A percentile compares a stretch with the other conserved stretches of the same genome.
Evolutionary conservation across 1,140 invertebrate genomes (phyloP).

Genomic region (Monochamus saltuarius): DNA sequence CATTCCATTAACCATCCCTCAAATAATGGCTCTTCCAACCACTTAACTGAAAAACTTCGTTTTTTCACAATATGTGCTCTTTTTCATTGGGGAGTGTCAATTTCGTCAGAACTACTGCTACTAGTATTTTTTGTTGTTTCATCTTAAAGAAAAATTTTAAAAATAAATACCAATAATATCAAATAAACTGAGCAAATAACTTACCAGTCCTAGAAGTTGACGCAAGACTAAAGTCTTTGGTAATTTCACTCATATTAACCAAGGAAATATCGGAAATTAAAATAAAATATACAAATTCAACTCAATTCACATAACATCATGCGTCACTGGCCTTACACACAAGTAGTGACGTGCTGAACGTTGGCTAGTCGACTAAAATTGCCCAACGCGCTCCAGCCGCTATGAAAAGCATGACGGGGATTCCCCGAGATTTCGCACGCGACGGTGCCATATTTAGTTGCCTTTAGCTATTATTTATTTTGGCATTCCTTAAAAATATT

Average conservation of each 20-base stretch:
- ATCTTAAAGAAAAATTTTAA: slow-evolving; percentile 4
- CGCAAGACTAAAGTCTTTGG: slow-evolving; percentile 4
- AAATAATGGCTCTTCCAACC: slow-evolving; percentile 5
- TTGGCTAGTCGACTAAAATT: slow-evolving; percentile 6
- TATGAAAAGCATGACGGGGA: slow-evolving; percentile 5
- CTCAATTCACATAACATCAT: slow-evolving; percentile 6
- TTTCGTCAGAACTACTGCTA: slow-evolving; percentile 3
- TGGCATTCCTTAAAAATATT: slow-evolving; percentile 3
- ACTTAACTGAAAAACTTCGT: slow-evolving; percentile 5
- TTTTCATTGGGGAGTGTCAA: not conserved
- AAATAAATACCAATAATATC: not conserved
- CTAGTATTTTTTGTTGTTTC: slow-evolving; percentile 1
- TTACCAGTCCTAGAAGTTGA: slow-evolving; percentile 2
- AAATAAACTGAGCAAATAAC: slow-evolving; percentile 2
- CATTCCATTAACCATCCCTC: not conserved
- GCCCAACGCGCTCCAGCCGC: slow-evolving; percentile 1
- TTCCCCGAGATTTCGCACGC: slow-evolving; percentile 2
- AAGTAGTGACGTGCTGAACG: slow-evolving; percentile 3
- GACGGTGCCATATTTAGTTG: slow-evolving; percentile 4
- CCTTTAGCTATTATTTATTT: slow-evolving; percentile 4
- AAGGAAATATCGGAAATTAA: slow-evolving; percentile 6
- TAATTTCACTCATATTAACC: slow-evolving; percentile 8
- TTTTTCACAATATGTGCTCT: slow-evolving; percentile 2
- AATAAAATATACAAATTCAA: slow-evolving; percentile 7
- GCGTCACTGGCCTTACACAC: slow-evolving; percentile 4